A percentile compares a stretch with the other conserved stretches of the same genome.
Evolutionary conservation across 2,113 vertebrate genomes (phyloP).

Genomic region (Dasyurus viverrinus): DNA sequence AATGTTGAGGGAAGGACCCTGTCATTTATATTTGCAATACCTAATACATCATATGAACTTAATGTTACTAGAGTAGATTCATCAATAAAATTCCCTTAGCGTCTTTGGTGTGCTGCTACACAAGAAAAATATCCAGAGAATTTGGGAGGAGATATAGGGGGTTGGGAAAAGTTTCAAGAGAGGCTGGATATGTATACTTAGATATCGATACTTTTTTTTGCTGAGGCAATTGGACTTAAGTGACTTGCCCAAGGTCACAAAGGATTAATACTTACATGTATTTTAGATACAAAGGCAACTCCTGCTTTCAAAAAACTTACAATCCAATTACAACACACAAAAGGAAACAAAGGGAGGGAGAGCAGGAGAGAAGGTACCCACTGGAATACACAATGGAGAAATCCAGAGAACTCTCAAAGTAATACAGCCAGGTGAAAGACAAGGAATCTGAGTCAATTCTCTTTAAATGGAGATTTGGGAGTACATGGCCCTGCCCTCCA

Average conservation of each 20-base stretch:
- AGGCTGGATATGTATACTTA: neutral
- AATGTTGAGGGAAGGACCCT: neutral
- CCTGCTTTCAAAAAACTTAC: neutral
- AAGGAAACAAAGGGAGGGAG: neutral
- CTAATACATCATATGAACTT: neutral
- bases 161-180: neutral
- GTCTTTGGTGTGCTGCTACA: neutral
- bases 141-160: too few species aligned
- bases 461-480: neutral
- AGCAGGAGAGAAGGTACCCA: neutral
- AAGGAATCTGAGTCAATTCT: neutral
- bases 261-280: neutral
- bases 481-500: too few species aligned
- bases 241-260: too few species aligned
- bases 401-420: neutral
- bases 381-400: neutral
- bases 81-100: neutral
- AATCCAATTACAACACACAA: neutral
- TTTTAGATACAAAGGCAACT: neutral
- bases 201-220: neutral
- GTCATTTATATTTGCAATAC: neutral
- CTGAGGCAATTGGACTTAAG: too few species aligned
- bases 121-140: neutral
- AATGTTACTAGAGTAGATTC: neutral
- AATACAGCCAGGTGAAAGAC: neutral